These are phyloP conservation scores for Phyllotreta cruciferae DNA, from an alignment of 2,888 invertebrate genomes.

Conservation along the genomic window DNA sequence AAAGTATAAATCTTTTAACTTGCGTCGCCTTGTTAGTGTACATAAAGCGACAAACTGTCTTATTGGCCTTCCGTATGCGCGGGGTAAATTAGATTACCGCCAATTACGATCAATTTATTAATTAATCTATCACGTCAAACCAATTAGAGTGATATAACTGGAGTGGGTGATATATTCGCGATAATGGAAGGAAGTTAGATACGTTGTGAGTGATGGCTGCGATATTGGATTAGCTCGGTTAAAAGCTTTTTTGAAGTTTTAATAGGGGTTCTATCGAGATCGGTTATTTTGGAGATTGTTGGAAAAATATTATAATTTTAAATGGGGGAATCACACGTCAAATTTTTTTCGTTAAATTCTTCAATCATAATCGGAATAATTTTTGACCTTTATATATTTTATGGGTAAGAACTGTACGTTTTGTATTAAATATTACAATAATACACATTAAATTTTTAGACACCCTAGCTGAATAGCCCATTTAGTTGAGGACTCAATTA, in stretches of 20 bases:
- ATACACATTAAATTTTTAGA: too few relatives aligned
- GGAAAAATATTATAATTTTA: background rate
- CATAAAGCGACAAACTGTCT: background rate
- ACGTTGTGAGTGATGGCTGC: conserved; percentile 2
- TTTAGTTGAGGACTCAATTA: too few relatives aligned
- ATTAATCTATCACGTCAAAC: conserved; percentile 21
- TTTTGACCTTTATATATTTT: too few relatives aligned
- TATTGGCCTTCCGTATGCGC: conserved; percentile 2
- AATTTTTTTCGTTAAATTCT: too few relatives aligned
- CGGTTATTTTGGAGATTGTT: background rate
- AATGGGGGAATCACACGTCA: background rate
- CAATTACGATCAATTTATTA: conserved; percentile 20
- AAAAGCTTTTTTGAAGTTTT: conserved; percentile 9
- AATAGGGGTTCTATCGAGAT: background rate
- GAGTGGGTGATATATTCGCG: conserved; percentile 7
- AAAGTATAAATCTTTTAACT: too few relatives aligned
- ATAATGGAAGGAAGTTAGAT: conserved; percentile 7
- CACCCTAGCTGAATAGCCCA: too few relatives aligned
- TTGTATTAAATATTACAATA: too few relatives aligned
- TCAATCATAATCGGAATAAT: too few relatives aligned
- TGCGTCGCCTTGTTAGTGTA: too few relatives aligned
- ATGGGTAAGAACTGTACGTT: too few relatives aligned
- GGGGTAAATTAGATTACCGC: conserved; percentile 14
- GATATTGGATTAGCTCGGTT: conserved; percentile 4
- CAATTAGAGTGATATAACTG: conserved; percentile 18